Evolutionary conservation across 2,888 invertebrate genomes (phyloP).

Genomic region (Biston stratarius): DNA sequence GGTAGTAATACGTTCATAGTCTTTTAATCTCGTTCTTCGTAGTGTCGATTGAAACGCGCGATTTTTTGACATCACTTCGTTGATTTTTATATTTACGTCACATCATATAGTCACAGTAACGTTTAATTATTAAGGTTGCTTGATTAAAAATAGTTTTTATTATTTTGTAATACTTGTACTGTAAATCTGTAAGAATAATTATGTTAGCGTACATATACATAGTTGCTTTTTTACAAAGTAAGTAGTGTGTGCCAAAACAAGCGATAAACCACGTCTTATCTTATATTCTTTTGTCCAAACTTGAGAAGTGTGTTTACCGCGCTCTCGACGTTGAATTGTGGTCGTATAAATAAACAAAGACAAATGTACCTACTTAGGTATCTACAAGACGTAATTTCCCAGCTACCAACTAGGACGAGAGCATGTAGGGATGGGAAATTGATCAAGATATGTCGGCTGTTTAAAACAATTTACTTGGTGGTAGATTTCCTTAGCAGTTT

Average conservation of each 20-base stretch:
- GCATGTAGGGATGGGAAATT: background rate
- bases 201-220: background rate
- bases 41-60: background rate
- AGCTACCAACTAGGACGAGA: conserved; percentile 39
- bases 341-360: conserved; percentile 32
- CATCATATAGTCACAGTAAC: background rate
- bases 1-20: too few species aligned
- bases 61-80: background rate
- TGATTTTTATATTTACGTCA: background rate
- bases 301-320: conserved; percentile 31
- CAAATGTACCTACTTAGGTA: conserved; percentile 4
- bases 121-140: too few species aligned
- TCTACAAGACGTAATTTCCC: conserved; percentile 43
- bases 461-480: too few species aligned
- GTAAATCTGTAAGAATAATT: too few species aligned
- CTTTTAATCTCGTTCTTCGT: too few species aligned
- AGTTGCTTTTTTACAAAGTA: background rate
- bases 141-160: too few species aligned
- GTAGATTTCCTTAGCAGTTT: too few species aligned
- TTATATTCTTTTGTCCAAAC: conserved; percentile 16
- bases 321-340: conserved; percentile 25
- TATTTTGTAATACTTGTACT: too few species aligned
- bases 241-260: background rate
- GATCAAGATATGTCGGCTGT: background rate
- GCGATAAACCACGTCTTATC: conserved; percentile 13